Evolutionary conservation across 2,797 vertebrate genomes (phyloP).

Genomic region (Chelonia mydas): DNA sequence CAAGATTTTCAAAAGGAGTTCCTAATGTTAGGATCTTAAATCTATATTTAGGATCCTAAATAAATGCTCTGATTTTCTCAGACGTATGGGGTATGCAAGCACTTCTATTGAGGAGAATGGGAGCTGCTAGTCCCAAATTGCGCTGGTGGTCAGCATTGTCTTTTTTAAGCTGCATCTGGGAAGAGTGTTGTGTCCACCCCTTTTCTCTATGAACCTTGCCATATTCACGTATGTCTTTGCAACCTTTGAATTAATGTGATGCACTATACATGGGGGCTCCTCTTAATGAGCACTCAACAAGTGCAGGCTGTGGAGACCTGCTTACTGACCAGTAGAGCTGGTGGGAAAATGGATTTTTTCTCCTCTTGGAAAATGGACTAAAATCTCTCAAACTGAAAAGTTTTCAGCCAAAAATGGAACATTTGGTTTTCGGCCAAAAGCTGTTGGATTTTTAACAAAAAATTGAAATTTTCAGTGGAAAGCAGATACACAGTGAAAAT

Average conservation of each 20-base stretch:
- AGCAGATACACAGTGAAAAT: background rate
- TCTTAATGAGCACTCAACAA: background rate
- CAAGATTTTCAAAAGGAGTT: background rate
- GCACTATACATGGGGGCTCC: background rate
- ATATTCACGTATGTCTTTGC: background rate
- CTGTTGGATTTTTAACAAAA: background rate
- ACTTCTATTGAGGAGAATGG: background rate
- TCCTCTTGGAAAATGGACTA: background rate
- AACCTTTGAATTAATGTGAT: background rate
- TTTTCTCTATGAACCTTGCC: background rate
- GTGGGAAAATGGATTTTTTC: background rate
- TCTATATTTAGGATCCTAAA: background rate
- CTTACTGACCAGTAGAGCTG: background rate
- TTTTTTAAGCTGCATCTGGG: background rate
- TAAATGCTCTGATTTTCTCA: background rate
- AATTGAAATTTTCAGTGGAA: background rate
- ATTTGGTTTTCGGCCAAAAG: background rate
- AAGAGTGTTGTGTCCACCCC: background rate
- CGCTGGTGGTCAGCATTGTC: background rate
- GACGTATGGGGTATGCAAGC: background rate
- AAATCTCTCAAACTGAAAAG: background rate
- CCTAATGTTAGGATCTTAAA: fast-evolving
- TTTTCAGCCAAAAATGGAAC: background rate
- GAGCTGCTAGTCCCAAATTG: background rate
- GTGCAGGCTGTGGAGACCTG: fast-evolving